A percentile compares a stretch with the other conserved stretches of the same genome.
phyloP scores from a whole-genome alignment of 2,113 vertebrate species.

The Rhadina sibilatrix region DNA sequence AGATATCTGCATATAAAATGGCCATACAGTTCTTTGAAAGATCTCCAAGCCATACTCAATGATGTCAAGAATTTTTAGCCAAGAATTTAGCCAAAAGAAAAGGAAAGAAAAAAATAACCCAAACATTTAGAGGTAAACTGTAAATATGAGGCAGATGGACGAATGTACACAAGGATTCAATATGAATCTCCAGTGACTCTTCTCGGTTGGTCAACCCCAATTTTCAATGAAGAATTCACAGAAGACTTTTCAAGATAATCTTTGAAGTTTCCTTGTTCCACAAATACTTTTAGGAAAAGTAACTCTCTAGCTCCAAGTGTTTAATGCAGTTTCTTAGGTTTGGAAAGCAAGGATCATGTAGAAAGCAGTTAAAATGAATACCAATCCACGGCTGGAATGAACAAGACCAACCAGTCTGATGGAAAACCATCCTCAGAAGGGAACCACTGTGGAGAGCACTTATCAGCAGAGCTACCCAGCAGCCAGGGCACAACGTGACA shows the following conservation, averaged over 20 bases:
- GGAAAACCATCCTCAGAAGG: neutral
- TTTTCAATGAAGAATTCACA: neutral
- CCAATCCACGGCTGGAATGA: neutral
- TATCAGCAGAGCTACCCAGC: neutral
- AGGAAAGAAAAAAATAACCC: neutral
- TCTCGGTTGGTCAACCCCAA: neutral
- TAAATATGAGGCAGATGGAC: neutral
- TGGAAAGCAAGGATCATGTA: neutral
- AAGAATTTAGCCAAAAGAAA: neutral
- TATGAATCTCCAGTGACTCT: neutral
- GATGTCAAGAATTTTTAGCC: neutral
- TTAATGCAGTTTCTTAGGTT: neutral
- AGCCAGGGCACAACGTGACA: neutral
- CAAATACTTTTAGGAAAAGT: neutral
- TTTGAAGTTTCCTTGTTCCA: neutral
- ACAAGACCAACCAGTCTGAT: neutral
- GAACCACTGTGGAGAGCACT: neutral
- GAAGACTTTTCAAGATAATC: neutral
- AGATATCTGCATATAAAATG: neutral
- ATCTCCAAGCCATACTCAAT: neutral
- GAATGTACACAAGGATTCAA: neutral
- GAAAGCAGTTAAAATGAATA: neutral
- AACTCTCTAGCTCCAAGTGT: neutral
- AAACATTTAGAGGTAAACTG: neutral
- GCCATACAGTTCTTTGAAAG: neutral